Evolutionary conservation across 2,113 vertebrate genomes (phyloP).

Genomic region (Pteropus alecto): DNA sequence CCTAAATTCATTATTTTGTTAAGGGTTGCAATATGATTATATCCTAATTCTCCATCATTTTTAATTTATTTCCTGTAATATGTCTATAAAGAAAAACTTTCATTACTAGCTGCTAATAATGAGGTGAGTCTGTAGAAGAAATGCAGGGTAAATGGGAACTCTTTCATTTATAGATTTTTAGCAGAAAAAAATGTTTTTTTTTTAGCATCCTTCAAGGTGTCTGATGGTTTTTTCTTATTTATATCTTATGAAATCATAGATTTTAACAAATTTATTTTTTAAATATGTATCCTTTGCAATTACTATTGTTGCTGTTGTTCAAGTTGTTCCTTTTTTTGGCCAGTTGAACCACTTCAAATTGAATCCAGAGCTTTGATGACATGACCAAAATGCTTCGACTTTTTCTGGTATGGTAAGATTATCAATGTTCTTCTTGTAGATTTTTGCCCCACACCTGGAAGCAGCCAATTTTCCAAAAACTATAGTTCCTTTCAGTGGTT

Average conservation of each 20-base stretch:
- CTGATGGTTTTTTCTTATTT: background rate
- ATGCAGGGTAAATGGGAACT: background rate
- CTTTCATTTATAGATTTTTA: background rate
- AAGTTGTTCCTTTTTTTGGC: background rate
- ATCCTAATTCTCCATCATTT: background rate
- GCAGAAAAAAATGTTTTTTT: background rate
- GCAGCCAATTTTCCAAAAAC: background rate
- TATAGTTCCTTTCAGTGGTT: background rate
- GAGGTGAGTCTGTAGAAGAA: background rate
- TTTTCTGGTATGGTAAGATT: background rate
- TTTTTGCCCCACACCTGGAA: background rate
- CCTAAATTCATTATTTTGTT: background rate
- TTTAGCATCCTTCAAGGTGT: background rate
- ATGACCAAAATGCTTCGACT: background rate
- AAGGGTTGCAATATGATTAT: background rate
- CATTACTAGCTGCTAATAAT: background rate
- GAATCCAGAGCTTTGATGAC: background rate
- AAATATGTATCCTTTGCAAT: background rate
- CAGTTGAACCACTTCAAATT: background rate
- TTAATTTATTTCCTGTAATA: slow-evolving; percentile 1
- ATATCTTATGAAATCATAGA: background rate
- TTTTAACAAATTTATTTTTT: background rate
- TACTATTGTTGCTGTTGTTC: background rate
- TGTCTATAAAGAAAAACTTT: background rate
- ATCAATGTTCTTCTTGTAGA: background rate